These are phyloP conservation scores for Urocyon cinereoargenteus DNA, from an alignment of 2,797 vertebrate genomes.

Conservation along the genomic window DNA sequence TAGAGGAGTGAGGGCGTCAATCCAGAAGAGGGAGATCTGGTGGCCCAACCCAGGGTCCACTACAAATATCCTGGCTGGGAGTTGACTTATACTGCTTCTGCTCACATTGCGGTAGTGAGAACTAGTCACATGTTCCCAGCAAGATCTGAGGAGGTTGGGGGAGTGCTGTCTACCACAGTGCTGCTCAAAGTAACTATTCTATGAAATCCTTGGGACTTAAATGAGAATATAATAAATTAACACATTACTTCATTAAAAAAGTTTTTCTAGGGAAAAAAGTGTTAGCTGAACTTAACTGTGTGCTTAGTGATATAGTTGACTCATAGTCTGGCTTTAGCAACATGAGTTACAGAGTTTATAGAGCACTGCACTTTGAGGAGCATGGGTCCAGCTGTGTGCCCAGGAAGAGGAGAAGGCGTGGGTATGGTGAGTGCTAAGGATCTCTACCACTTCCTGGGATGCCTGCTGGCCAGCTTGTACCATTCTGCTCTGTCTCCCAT, in stretches of 20 bases:
- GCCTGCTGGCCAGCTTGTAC: neutral
- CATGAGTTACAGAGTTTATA: neutral
- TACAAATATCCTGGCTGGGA: neutral
- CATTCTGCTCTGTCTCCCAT: neutral
- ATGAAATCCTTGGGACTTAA: neutral
- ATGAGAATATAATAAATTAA: neutral
- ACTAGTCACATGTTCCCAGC: neutral
- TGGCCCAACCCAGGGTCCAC: too few relatives aligned
- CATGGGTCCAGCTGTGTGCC: neutral
- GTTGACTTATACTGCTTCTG: neutral
- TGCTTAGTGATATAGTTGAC: neutral
- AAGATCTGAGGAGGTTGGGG: neutral
- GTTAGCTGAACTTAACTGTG: neutral
- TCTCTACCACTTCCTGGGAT: neutral
- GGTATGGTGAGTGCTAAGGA: neutral
- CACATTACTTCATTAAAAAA: neutral
- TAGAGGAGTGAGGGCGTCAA: neutral
- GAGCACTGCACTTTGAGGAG: neutral
- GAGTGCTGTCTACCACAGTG: neutral
- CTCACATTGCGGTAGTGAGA: neutral
- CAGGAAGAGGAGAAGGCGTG: neutral
- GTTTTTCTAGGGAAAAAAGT: neutral
- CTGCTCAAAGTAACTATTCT: neutral
- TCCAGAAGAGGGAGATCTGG: neutral
- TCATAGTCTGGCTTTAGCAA: neutral